Conservation (phyloP, 2,888 invertebrate species). For the Tyria jacobaeae region DNA sequence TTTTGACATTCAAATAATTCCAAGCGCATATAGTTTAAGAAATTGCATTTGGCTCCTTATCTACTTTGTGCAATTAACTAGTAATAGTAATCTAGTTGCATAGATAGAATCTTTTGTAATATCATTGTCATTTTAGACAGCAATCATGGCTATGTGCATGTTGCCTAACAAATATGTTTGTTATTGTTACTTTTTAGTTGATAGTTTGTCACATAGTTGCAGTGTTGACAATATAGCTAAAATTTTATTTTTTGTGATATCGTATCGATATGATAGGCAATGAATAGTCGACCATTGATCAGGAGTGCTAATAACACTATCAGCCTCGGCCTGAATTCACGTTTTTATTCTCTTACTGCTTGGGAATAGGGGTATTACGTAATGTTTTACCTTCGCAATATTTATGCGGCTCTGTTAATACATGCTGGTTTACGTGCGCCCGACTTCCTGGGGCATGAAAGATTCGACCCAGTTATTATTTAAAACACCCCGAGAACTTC, state of each 20-base stretch:
- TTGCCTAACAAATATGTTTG: too few species aligned
- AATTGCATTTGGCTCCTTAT: too few species aligned
- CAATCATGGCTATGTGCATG: too few species aligned
- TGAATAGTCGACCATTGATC: not conserved
- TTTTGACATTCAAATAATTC: too few species aligned
- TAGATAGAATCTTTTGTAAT: too few species aligned
- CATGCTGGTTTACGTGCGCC: conserved; percentile 3
- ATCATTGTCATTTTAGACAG: too few species aligned
- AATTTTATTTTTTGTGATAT: not conserved
- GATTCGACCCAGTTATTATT: conserved; percentile 8
- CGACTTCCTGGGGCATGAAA: not conserved
- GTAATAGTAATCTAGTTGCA: too few species aligned
- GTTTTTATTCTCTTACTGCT: conserved; percentile 47
- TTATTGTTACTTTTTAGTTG: too few species aligned
- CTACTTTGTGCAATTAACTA: too few species aligned
- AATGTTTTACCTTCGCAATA: conserved; percentile 30
- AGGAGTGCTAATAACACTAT: conserved; percentile 9
- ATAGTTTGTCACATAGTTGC: too few species aligned
- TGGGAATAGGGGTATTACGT: conserved; percentile 31
- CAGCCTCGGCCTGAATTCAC: conserved; percentile 57
- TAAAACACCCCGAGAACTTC: conserved; percentile 4
- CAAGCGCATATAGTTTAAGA: too few species aligned
- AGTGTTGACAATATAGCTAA: not conserved
- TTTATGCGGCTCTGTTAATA: conserved; percentile 12
- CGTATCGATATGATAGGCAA: not conserved